A percentile compares a stretch with the other conserved stretches of the same genome.
Evolutionary conservation across 2,797 vertebrate species (phyloP).

Genomic region (Nothura maculosa): DNA sequence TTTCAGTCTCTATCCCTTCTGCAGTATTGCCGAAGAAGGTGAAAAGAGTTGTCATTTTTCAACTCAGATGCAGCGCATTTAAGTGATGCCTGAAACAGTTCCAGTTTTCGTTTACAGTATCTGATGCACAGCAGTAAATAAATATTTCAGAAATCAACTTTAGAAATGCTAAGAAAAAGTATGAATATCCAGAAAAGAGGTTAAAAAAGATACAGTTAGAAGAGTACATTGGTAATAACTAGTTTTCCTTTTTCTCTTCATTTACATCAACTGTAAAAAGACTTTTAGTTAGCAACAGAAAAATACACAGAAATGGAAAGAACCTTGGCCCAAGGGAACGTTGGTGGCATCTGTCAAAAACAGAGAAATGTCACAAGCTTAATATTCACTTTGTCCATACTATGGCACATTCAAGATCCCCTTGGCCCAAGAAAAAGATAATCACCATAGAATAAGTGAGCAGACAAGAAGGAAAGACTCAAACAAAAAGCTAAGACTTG

Average conservation of each 20-base stretch:
- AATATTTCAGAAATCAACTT: not conserved
- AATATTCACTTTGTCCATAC: not conserved
- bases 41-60: constrained; percentile 17
- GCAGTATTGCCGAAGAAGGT: accelerated
- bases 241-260: not conserved
- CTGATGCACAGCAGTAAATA: not conserved
- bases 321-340: not conserved
- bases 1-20: not conserved
- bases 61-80: not conserved
- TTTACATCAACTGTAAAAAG: not conserved
- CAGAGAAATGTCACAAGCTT: not conserved
- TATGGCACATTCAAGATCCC: not conserved
- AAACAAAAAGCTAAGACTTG: not conserved
- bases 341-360: not conserved
- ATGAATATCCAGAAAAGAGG: not conserved
- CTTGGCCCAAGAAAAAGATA: not conserved
- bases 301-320: not conserved
- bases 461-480: not conserved
- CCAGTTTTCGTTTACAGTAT: not conserved
- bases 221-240: not conserved
- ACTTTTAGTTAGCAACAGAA: not conserved
- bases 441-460: accelerated
- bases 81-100: not conserved
- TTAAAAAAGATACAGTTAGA: not conserved
- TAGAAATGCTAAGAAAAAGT: not conserved